phyloP scores from a whole-genome alignment of 2,888 invertebrate genomes.

The Schizaphis graminum region DNA sequence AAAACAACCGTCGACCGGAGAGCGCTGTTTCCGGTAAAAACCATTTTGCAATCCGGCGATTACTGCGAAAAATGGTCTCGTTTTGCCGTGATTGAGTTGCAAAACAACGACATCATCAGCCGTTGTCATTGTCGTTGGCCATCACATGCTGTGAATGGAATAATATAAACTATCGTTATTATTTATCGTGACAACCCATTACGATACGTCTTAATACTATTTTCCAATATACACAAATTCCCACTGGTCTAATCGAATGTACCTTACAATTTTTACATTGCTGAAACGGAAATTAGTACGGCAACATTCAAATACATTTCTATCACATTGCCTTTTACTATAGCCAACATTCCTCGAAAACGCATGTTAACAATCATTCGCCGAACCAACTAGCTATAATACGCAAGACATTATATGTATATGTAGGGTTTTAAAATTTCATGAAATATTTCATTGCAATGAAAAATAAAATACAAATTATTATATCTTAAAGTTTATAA shows the following conservation, averaged over 20 bases:
- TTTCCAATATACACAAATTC: background rate
- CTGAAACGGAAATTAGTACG: no score
- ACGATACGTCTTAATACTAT: background rate
- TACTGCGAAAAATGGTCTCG: background rate
- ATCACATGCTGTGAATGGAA: background rate
- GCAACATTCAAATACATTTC: background rate
- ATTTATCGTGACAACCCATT: background rate
- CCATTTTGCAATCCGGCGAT: background rate
- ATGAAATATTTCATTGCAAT: no score
- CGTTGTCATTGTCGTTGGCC: background rate
- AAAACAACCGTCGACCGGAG: slow-evolving; percentile 5
- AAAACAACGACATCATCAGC: background rate
- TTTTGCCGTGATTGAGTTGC: background rate
- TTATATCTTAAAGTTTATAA: no score
- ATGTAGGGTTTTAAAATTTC: no score
- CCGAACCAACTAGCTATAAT: background rate
- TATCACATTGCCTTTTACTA: background rate
- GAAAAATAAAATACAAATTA: no score
- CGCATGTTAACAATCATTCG: background rate
- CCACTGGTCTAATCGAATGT: background rate
- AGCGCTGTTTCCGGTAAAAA: background rate
- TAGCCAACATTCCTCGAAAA: background rate
- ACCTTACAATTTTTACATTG: no score
- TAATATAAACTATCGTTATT: background rate
- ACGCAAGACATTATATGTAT: no score